Conservation (phyloP, 64 coral and sea anemone genomes). For the Stylophora pistillata region DNA sequence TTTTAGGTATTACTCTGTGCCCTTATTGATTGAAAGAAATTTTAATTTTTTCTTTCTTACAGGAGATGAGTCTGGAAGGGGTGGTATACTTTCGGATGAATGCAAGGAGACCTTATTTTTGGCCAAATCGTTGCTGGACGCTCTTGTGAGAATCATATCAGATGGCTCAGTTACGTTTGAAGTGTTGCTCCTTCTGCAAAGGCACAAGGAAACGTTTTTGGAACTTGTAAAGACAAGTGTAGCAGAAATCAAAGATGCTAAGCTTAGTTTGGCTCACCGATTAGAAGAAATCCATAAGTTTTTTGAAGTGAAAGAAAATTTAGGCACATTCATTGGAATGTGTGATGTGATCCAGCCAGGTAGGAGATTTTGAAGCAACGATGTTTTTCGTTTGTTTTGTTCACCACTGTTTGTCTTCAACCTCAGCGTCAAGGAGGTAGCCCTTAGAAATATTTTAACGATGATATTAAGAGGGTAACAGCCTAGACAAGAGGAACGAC, state of each 20-base stretch:
- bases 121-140: slow-evolving; percentile 15
- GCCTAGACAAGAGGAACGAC: too few species aligned
- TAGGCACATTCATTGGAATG: background rate
- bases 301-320: background rate
- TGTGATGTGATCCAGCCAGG: slow-evolving; percentile 19
- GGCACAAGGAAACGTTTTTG: slow-evolving; percentile 11
- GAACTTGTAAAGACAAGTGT: slow-evolving; percentile 3
- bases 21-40: too few species aligned
- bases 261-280: background rate
- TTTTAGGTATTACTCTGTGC: too few species aligned
- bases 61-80: slow-evolving; percentile 25
- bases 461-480: too few species aligned
- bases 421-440: too few species aligned
- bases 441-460: too few species aligned
- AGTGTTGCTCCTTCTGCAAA: background rate
- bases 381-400: background rate
- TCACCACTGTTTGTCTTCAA: background rate
- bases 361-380: background rate
- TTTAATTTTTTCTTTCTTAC: too few species aligned
- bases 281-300: slow-evolving; percentile 16
- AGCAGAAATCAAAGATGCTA: background rate
- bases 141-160: slow-evolving; percentile 1
- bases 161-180: slow-evolving; percentile 1
- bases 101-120: slow-evolving; percentile 9
- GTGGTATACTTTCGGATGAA: slow-evolving; percentile 17